A percentile compares a stretch with the other conserved stretches of the same genome.
Evolutionary conservation across 2,113 vertebrate genomes (phyloP).

Genomic region (Panthera uncia): DNA sequence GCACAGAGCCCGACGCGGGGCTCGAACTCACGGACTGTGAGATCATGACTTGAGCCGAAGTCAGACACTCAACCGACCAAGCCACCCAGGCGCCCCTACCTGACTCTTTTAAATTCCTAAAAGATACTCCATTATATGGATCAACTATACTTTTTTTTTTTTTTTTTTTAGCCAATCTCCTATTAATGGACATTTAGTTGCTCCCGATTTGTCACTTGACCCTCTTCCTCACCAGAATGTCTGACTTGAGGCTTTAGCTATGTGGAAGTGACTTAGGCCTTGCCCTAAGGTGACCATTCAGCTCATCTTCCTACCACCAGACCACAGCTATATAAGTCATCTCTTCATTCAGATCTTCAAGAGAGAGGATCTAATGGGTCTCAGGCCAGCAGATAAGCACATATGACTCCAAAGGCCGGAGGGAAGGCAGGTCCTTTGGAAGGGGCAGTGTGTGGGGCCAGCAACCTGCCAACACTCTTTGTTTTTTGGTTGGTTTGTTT

Average conservation of each 20-base stretch:
- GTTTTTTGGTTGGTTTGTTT: not conserved
- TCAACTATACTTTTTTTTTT: not conserved
- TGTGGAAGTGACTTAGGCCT: not conserved
- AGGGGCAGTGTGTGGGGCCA: not conserved
- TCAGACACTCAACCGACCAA: no score
- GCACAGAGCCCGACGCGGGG: no score
- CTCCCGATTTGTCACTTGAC: not conserved
- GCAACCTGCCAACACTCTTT: not conserved
- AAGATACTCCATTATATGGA: not conserved
- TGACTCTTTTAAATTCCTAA: not conserved
- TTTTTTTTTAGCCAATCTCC: not conserved
- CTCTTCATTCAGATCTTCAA: not conserved
- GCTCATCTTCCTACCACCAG: not conserved
- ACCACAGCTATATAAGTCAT: not conserved
- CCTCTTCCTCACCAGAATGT: not conserved
- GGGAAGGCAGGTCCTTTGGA: not conserved
- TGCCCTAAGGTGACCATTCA: not conserved
- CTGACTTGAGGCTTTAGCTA: not conserved
- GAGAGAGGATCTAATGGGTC: not conserved
- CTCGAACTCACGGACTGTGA: no score
- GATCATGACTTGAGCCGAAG: no score
- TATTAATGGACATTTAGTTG: not conserved
- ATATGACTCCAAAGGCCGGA: rapidly evolving
- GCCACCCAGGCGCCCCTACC: not conserved
- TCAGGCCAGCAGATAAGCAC: no score